Conservation (phyloP, 2,888 invertebrate species). For the Rhyacophila evoluta region DNA sequence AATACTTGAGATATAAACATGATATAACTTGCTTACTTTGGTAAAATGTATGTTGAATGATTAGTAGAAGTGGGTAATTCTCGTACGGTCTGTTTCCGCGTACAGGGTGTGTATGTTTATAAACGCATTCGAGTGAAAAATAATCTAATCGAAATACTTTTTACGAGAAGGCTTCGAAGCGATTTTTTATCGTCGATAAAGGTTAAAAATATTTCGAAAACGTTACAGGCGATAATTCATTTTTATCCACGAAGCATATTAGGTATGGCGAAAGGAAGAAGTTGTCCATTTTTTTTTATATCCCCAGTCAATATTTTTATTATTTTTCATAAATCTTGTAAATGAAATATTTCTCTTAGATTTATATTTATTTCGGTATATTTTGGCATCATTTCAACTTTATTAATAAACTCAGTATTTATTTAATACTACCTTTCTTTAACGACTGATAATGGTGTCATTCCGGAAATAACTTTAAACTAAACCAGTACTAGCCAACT, state of each 20-base stretch:
- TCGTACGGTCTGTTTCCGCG: background rate
- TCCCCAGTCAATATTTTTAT: no score
- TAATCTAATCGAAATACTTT: constrained; percentile 17
- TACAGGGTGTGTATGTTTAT: constrained; percentile 18
- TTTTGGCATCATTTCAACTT: no score
- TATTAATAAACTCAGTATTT: no score
- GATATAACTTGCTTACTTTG: background rate
- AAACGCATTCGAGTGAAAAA: constrained; percentile 5
- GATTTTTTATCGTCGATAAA: constrained; percentile 19
- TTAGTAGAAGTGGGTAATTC: background rate
- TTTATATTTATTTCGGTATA: no score
- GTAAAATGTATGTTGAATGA: background rate
- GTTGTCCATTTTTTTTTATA: no score
- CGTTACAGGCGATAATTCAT: constrained; percentile 1
- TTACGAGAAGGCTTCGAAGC: constrained; percentile 10
- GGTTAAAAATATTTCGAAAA: constrained; percentile 19
- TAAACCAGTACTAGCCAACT: no score
- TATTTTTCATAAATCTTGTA: no score
- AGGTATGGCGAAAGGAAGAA: background rate
- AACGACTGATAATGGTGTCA: no score
- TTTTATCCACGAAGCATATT: background rate
- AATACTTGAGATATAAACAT: background rate
- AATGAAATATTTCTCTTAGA: no score
- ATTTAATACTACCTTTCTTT: no score
- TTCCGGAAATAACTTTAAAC: no score